Evolutionary conservation across 2,888 invertebrate species (phyloP).

Genomic region (Troides aeacus): DNA sequence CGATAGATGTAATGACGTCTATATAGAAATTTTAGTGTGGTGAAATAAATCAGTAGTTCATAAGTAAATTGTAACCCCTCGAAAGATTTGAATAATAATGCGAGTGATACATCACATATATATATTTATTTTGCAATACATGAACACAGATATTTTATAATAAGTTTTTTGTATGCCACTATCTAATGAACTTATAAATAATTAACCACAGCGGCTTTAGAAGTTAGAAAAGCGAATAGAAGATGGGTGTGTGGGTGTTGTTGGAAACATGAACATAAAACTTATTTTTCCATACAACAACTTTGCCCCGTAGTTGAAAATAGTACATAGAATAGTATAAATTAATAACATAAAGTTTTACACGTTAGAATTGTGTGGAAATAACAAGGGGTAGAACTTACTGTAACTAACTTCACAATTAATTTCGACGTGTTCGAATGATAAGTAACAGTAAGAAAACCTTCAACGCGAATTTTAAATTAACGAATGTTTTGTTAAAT

Average conservation of each 20-base stretch:
- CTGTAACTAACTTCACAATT: conserved; percentile 4
- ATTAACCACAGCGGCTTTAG: not conserved
- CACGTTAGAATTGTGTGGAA: conserved; percentile 36
- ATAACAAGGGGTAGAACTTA: conserved; percentile 33
- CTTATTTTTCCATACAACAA: conserved; percentile 7
- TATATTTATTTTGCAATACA: not conserved
- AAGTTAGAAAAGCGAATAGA: not conserved
- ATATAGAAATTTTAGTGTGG: too few relatives aligned
- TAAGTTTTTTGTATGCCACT: not conserved
- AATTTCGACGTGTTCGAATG: not conserved
- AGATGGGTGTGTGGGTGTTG: not conserved
- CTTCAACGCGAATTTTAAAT: too few relatives aligned
- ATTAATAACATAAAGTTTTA: conserved; percentile 40
- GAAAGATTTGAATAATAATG: not conserved
- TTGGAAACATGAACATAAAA: not conserved
- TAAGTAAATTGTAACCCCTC: too few relatives aligned
- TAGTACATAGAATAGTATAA: conserved; percentile 34
- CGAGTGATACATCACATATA: not conserved
- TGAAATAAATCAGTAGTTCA: too few relatives aligned
- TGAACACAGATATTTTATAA: not conserved
- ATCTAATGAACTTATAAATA: not conserved
- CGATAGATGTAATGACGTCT: too few relatives aligned
- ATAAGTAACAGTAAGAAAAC: too few relatives aligned
- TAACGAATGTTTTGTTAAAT: too few relatives aligned
- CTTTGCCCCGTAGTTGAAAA: conserved; percentile 35